Evolutionary conservation across 23 tunicate genomes (phyloP).

Genomic region (Styela plicata): DNA sequence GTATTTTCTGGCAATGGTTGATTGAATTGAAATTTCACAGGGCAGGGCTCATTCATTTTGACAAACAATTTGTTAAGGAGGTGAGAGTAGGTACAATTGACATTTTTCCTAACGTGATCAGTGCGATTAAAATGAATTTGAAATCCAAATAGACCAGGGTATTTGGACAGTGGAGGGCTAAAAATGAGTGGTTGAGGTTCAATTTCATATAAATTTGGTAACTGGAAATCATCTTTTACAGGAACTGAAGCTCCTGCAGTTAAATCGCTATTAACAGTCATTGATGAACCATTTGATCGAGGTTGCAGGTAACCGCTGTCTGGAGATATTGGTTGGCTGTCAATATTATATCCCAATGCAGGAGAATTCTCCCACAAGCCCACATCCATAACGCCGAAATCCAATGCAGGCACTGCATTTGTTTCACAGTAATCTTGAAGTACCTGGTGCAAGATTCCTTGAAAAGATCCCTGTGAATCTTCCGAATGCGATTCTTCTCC

Average conservation of each 20-base stretch:
- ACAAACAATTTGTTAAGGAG: slow-evolving; percentile 41
- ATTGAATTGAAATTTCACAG: slow-evolving; percentile 32
- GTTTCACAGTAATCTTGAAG: neutral
- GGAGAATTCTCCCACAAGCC: neutral
- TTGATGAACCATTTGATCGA: neutral
- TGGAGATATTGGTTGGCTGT: neutral
- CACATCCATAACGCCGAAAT: neutral
- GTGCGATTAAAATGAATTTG: slow-evolving; percentile 9
- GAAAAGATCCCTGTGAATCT: neutral
- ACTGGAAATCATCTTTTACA: neutral
- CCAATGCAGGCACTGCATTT: neutral
- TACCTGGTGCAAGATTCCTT: neutral
- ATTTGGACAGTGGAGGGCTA: neutral
- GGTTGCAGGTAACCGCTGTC: neutral
- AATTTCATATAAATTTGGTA: neutral
- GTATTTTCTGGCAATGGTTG: slow-evolving; percentile 28
- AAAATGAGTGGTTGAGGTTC: neutral
- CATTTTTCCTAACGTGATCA: slow-evolving; percentile 33
- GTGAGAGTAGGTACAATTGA: slow-evolving; percentile 28
- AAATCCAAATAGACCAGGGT: slow-evolving; percentile 23
- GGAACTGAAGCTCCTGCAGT: neutral
- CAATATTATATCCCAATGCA: neutral
- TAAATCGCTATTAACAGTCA: neutral
- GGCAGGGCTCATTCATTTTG: slow-evolving; percentile 39
- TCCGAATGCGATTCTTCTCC: neutral